Base-by-base conservation (phyloP, 2,888 invertebrate species). In the Apotomis turbidana region DNA sequence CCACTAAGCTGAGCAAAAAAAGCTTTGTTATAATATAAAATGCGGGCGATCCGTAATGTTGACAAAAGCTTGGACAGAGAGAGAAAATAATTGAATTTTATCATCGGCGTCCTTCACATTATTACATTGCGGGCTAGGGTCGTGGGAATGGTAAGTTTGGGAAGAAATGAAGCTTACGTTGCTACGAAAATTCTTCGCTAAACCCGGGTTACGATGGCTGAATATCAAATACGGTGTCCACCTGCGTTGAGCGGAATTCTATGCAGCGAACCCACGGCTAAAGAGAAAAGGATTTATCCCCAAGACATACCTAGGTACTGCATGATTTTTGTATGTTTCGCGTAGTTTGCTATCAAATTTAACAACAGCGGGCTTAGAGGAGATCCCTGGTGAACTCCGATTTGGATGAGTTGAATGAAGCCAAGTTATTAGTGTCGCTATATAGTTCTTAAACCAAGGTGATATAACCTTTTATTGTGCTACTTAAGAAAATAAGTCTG, bases 61-160 rank as follows among this genome's bases (percentile, higher is more conserved):
- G 63, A 75, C 74, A 73, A 71, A 62, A 63, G 68, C 62, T 52
- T 68, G 78, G 80, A 81, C 78, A 78, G 78, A 80, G 78, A 73
- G 66, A 78, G 75, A 74, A 80, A 79, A 85, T 85, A 86, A 86
- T 86, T 86, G 83, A 85, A 85, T 86, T 87, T 83, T 84, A 82
- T 81, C 83, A 80, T 77, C 77, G 79, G 78, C 80, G 79, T 82
- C 78, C 80, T 80, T 80, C 80, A 78, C 81, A 78, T 82, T 83
- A 85, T 85, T 85, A 83, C 80, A 81, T 81, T 83, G 81, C 75
- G 83, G 82, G 78, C 78, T 77, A 76, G 80, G 79, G 81, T 80
- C 79, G 77, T 78, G 78, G 68, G 80, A 79, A 81, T 76, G 77
- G 78, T 76, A 74, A 78, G 78, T 81, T 79, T 75, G 75, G 46